Percentiles rank a stretch among this genome's conserved stretches.
Conservation (phyloP, 2,888 invertebrate species). For the Cryptus armator region DNA sequence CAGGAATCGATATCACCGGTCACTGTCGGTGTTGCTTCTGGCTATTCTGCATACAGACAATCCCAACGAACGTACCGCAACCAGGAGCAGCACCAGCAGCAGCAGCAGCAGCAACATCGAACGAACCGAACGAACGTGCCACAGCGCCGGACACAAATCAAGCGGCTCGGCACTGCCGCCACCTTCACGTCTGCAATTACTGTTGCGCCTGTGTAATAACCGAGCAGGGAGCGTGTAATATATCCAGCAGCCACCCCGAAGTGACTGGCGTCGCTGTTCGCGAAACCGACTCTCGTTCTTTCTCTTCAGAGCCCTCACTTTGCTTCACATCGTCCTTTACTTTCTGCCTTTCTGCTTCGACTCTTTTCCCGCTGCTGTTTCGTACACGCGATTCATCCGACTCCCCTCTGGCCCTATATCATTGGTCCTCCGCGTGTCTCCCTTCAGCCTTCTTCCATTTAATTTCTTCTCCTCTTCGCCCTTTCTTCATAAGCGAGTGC, state of each 20-base stretch:
- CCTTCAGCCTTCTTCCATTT: conserved; percentile 8
- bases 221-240: conserved; percentile 80
- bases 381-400: conserved; percentile 30
- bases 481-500: background rate
- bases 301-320: conserved; percentile 26
- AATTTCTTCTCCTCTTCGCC: conserved; percentile 9
- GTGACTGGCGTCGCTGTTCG: conserved; percentile 66
- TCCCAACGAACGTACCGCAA: conserved; percentile 27
- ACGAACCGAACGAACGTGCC: conserved; percentile 25
- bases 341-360: conserved; percentile 21
- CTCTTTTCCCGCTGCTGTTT: conserved; percentile 41
- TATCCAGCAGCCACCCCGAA: conserved; percentile 81
- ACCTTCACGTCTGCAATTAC: conserved; percentile 77
- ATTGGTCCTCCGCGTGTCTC: conserved; percentile 44
- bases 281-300: conserved; percentile 64
- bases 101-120: conserved; percentile 63
- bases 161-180: conserved; percentile 64
- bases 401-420: conserved; percentile 57
- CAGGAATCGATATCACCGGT: conserved; percentile 75
- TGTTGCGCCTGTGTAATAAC: conserved; percentile 80
- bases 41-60: conserved; percentile 14
- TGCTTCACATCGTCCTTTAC: conserved; percentile 2
- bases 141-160: conserved; percentile 74
- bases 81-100: conserved; percentile 56
- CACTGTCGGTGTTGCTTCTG: conserved; percentile 66